phyloP scores from a whole-genome alignment of 2,797 vertebrate species.

The Oreochromis mossambicus region DNA sequence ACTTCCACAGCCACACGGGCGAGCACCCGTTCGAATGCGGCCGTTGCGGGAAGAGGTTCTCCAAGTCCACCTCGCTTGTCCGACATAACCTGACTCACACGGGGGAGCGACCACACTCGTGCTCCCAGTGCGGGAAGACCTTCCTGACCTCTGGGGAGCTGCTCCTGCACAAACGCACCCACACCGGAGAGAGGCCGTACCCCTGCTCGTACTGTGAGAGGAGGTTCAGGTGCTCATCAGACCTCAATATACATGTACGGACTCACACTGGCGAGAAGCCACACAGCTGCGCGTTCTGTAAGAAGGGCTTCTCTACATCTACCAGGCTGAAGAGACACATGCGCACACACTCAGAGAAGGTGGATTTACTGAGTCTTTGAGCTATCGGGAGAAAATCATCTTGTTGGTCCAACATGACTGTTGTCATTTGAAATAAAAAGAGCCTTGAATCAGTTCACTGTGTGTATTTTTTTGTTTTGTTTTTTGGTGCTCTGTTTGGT shows the following conservation, averaged over 20 bases:
- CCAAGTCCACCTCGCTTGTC: constrained; percentile 58
- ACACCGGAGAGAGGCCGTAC: constrained; percentile 66
- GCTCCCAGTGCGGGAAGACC: constrained; percentile 59
- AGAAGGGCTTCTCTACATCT: constrained; percentile 52
- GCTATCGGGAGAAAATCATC: background rate
- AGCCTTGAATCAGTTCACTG: background rate
- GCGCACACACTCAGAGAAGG: constrained; percentile 46
- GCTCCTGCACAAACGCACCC: constrained; percentile 60
- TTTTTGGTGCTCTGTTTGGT: background rate
- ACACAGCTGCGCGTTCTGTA: constrained; percentile 51
- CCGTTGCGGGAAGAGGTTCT: constrained; percentile 54
- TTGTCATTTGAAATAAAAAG: background rate
- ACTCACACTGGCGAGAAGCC: constrained; percentile 65
- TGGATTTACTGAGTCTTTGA: constrained; percentile 16
- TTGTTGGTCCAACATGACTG: background rate
- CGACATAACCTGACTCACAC: constrained; percentile 67
- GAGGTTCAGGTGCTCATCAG: constrained; percentile 65
- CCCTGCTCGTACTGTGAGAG: constrained; percentile 58
- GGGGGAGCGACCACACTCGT: constrained; percentile 63
- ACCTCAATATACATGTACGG: constrained; percentile 57
- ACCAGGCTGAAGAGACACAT: constrained; percentile 59
- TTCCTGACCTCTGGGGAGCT: constrained; percentile 67
- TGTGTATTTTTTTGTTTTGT: background rate
- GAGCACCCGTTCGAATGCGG: constrained; percentile 37
- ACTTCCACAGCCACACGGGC: constrained; percentile 58